Conservation (phyloP, 2,113 vertebrate species). For the Pandion haliaetus region DNA sequence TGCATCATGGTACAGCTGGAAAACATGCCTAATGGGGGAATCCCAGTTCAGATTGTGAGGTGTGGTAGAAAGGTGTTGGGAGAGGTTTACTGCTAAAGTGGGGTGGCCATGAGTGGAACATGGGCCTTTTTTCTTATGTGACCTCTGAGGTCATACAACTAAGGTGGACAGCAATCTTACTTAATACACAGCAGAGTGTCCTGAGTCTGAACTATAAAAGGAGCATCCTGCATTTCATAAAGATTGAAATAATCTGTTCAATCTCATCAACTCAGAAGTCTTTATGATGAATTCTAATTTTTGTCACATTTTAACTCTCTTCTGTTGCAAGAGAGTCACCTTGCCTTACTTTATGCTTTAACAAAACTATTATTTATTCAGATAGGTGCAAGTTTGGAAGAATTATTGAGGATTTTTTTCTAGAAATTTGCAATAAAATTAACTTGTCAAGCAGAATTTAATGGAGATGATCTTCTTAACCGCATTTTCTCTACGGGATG, state of each 20-base stretch:
- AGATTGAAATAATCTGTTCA: not conserved
- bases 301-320: not conserved
- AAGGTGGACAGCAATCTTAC: not conserved
- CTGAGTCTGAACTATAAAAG: not conserved
- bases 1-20: not conserved
- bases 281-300: not conserved
- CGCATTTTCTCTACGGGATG: not conserved
- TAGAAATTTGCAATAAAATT: slow-evolving; percentile 1
- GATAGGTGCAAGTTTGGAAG: not conserved
- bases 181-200: not conserved
- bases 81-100: not conserved
- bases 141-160: not conserved
- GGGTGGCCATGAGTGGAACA: not conserved
- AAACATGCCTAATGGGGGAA: not conserved
- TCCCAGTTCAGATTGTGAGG: not conserved
- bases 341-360: not conserved
- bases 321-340: not conserved
- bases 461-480: not conserved
- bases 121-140: not conserved
- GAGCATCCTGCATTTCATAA: not conserved
- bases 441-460: not conserved
- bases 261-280: not conserved
- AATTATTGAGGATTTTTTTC: not conserved
- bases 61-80: not conserved
- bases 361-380: not conserved